Percentiles rank a stretch among this genome's conserved stretches.
Conservation (phyloP, 1,140 invertebrate species). For the Hypothenemus hampei region DNA sequence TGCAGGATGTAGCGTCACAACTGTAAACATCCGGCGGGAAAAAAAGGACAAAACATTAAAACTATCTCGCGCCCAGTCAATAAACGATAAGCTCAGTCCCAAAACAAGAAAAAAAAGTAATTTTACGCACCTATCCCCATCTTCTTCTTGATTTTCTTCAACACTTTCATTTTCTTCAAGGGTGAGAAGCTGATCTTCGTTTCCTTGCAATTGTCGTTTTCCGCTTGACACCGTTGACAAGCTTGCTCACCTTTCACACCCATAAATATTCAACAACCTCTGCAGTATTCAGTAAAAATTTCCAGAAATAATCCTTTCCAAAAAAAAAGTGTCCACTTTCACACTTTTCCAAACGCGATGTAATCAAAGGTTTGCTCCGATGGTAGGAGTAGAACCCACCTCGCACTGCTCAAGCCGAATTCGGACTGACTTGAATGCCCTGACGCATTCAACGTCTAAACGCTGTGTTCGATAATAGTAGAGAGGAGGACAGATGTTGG, state of each 20-base stretch:
- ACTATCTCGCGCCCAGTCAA: no score
- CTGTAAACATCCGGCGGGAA: conserved; percentile 4
- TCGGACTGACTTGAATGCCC: conserved; percentile 15
- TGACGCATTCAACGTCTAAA: conserved; percentile 10
- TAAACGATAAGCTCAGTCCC: no score
- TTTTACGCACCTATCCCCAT: conserved; percentile 48
- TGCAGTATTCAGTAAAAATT: no score
- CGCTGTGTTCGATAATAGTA: conserved; percentile 17
- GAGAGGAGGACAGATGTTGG: conserved; percentile 22
- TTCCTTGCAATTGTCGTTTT: conserved; percentile 11
- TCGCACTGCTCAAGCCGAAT: background rate
- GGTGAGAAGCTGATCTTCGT: conserved; percentile 30
- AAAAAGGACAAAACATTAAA: background rate
- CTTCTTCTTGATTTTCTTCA: conserved; percentile 52
- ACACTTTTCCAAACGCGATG: no score
- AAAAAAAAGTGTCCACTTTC: no score
- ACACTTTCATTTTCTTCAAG: conserved; percentile 51
- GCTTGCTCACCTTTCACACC: conserved; percentile 17
- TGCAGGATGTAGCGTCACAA: conserved; percentile 3
- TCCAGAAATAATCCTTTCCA: no score
- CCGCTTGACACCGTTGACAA: conserved; percentile 23
- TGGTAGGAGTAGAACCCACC: background rate
- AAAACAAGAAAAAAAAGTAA: no score
- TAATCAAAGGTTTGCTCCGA: no score
- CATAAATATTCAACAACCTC: no score